Conservation (phyloP, 1,140 invertebrate species). For the Pogonus chalceus region DNA sequence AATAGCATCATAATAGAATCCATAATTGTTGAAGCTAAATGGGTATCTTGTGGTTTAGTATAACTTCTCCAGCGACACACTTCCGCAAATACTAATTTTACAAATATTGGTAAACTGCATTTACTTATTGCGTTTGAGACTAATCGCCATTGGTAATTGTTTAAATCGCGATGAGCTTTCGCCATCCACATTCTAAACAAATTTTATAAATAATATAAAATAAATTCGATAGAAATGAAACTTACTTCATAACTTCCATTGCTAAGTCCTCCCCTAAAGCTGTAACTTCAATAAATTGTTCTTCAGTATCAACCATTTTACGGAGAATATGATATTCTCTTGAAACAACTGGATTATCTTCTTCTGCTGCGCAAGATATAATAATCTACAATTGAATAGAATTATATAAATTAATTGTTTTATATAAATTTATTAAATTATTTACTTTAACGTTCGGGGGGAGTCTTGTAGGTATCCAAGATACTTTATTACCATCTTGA, state of each 20-base stretch:
- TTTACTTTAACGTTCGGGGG: slow-evolving; percentile 82
- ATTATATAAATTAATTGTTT: not conserved
- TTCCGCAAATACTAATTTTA: slow-evolving; percentile 94
- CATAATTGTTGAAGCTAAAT: slow-evolving; percentile 89
- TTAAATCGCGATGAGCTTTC: slow-evolving; percentile 77
- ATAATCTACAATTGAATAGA: slow-evolving; percentile 54
- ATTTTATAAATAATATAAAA: slow-evolving; percentile 6
- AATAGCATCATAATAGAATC: slow-evolving; percentile 97
- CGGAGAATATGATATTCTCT: slow-evolving; percentile 76
- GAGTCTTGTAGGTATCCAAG: slow-evolving; percentile 88
- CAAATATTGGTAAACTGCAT: slow-evolving; percentile 94
- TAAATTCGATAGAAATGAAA: not conserved
- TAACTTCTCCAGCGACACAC: slow-evolving; percentile 95
- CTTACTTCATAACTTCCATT: slow-evolving; percentile 79
- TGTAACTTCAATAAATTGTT: slow-evolving; percentile 88
- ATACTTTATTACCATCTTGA: slow-evolving; percentile 88
- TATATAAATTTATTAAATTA: not conserved
- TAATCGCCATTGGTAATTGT: slow-evolving; percentile 88
- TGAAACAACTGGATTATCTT: slow-evolving; percentile 74
- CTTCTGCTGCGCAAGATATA: slow-evolving; percentile 79
- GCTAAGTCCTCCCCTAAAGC: slow-evolving; percentile 88
- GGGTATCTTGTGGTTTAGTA: slow-evolving; percentile 84
- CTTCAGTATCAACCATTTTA: slow-evolving; percentile 80
- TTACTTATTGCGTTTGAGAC: slow-evolving; percentile 87
- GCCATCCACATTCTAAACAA: slow-evolving; percentile 78